phyloP scores from a whole-genome alignment of 2,888 invertebrate species.

The Dioctria rufipes region DNA sequence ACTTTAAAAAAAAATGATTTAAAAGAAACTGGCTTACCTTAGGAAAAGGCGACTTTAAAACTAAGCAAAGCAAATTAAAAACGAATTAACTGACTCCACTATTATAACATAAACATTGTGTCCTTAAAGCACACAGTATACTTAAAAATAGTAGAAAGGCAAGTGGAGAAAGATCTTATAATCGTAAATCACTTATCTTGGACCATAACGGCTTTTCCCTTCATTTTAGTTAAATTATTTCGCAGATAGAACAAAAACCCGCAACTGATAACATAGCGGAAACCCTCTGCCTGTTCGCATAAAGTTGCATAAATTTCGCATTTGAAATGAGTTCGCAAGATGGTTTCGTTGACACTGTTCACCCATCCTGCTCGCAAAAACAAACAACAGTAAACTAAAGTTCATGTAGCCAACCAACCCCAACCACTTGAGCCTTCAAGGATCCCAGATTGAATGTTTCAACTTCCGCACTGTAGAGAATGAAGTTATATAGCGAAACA shows the following conservation, averaged over 20 bases:
- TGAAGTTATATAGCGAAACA: conserved; percentile 23
- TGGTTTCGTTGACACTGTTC: conserved; percentile 49
- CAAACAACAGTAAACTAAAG: conserved; percentile 27
- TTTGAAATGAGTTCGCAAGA: conserved; percentile 54
- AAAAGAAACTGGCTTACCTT: too few species aligned
- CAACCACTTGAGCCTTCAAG: background rate
- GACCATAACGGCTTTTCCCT: conserved; percentile 34
- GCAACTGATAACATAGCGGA: conserved; percentile 39
- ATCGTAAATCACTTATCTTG: conserved; percentile 43
- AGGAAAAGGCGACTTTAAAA: too few species aligned
- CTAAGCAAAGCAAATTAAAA: too few species aligned
- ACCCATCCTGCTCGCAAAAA: conserved; percentile 22
- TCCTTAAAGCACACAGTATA: too few species aligned
- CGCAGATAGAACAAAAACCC: conserved; percentile 27
- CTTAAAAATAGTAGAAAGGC: background rate
- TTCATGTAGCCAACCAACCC: too few species aligned
- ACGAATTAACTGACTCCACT: too few species aligned
- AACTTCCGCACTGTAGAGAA: conserved; percentile 24
- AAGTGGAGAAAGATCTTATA: background rate
- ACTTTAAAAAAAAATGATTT: too few species aligned
- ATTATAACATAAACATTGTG: too few species aligned
- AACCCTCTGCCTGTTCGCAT: conserved; percentile 55
- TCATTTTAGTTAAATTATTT: conserved; percentile 30
- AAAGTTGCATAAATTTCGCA: conserved; percentile 57
- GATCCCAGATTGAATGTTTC: conserved; percentile 45